phyloP scores from a whole-genome alignment of 1,140 invertebrate genomes.

The Ceratina australensis region DNA sequence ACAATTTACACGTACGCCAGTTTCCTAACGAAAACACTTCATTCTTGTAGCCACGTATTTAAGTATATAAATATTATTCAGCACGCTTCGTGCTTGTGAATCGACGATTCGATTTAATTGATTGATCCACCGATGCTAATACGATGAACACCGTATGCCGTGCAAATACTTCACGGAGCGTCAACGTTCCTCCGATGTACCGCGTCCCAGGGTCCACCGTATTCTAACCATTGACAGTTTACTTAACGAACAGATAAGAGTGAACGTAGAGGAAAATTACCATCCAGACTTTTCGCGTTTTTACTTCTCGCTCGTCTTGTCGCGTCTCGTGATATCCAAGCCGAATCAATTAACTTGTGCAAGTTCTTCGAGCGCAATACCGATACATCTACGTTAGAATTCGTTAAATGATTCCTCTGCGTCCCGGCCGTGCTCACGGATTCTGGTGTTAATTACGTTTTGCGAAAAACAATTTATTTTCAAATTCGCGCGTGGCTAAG shows the following conservation, averaged over 20 bases:
- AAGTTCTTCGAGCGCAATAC: neutral
- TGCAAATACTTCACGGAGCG: neutral
- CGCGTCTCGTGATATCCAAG: no score
- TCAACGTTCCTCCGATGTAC: conserved; percentile 18
- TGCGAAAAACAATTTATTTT: conserved; percentile 7
- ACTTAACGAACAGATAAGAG: conserved; percentile 43
- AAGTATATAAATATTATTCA: no score
- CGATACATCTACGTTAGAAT: neutral
- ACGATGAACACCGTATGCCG: no score
- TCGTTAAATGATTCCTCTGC: neutral
- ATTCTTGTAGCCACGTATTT: no score
- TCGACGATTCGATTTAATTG: no score
- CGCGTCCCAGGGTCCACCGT: conserved; percentile 37
- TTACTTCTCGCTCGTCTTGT: no score
- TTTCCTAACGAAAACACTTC: no score
- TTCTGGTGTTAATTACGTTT: neutral
- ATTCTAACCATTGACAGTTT: conserved; percentile 43
- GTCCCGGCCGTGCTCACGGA: no score
- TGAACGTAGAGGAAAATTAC: conserved; percentile 43
- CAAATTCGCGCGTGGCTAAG: conserved; percentile 20
- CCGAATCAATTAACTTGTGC: no score
- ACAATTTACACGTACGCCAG: no score
- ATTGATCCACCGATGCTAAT: no score
- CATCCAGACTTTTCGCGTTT: conserved; percentile 18
- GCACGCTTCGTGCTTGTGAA: no score